A percentile compares a stretch with the other conserved stretches of the same genome.
phyloP scores from a whole-genome alignment of 2,113 vertebrate species.

The Ictidomys tridecemlineatus region DNA sequence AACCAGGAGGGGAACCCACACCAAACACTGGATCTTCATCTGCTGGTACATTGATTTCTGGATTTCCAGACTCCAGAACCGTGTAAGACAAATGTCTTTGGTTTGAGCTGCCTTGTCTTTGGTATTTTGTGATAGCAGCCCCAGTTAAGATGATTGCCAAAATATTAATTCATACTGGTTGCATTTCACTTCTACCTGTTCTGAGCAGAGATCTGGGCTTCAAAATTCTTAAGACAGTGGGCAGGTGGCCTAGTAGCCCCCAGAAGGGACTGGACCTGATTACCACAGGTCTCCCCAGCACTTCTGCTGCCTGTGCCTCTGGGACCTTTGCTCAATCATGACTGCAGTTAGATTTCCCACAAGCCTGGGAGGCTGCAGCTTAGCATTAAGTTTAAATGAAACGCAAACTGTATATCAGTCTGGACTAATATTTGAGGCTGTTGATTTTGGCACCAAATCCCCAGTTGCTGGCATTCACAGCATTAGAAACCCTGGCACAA shows the following conservation, averaged over 20 bases:
- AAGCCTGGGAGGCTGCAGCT: background rate
- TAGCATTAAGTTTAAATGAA: background rate
- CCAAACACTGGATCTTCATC: background rate
- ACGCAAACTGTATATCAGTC: background rate
- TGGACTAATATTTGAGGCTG: background rate
- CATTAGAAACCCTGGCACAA: background rate
- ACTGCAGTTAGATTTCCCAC: background rate
- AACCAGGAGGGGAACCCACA: background rate
- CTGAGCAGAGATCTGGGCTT: background rate
- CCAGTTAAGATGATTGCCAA: background rate
- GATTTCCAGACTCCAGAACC: background rate
- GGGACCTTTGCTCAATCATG: background rate
- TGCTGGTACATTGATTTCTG: background rate
- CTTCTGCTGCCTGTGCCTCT: background rate
- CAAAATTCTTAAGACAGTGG: background rate
- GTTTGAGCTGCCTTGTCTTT: background rate
- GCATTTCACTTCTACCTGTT: background rate
- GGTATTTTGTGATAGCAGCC: background rate
- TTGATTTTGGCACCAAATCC: background rate
- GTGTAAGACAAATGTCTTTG: background rate
- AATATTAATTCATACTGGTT: background rate
- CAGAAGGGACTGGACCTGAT: background rate
- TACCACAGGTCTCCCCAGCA: background rate
- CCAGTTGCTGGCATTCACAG: background rate
- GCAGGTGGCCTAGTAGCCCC: background rate